Conservation (phyloP, 2,888 invertebrate genomes). For the Acanthacorydalis orientalis region DNA sequence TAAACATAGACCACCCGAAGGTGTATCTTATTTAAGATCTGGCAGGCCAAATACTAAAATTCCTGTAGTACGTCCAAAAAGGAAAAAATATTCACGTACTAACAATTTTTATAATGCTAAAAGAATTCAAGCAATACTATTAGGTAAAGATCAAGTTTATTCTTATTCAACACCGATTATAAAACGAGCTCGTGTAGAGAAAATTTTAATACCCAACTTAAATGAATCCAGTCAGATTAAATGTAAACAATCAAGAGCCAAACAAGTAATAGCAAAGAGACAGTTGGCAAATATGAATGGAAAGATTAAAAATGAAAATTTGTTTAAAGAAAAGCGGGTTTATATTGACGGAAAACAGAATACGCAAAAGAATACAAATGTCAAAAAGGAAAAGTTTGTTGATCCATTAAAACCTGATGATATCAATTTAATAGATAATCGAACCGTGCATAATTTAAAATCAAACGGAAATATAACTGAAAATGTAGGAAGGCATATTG, state of each 20-base stretch:
- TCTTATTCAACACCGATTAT: not conserved
- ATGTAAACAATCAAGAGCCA: not conserved
- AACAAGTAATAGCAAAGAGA: not conserved
- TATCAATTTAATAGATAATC: not conserved
- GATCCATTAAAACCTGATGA: not conserved
- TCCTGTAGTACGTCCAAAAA: not conserved
- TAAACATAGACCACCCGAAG: slow-evolving; percentile 2
- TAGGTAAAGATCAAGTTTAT: not conserved
- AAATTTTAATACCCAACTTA: not conserved
- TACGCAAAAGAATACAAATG: too few relatives aligned
- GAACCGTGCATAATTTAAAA: not conserved
- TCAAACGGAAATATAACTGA: not conserved
- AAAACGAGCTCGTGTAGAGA: slow-evolving; percentile 3
- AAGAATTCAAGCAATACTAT: not conserved
- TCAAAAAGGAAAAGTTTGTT: too few relatives aligned
- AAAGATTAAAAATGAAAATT: too few relatives aligned
- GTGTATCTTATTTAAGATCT: slow-evolving; percentile 4
- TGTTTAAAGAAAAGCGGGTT: too few relatives aligned
- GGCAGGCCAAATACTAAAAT: not conserved
- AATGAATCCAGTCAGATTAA: not conserved
- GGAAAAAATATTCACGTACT: not conserved
- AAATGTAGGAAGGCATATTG: not conserved
- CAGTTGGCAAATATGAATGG: not conserved
- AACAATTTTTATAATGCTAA: not conserved
- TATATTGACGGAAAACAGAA: too few relatives aligned